Percentiles rank a stretch among this genome's conserved stretches.
These are phyloP conservation scores for Pogonocherus hispidulus DNA, from an alignment of 2,888 invertebrate genomes.

Conservation along the genomic window DNA sequence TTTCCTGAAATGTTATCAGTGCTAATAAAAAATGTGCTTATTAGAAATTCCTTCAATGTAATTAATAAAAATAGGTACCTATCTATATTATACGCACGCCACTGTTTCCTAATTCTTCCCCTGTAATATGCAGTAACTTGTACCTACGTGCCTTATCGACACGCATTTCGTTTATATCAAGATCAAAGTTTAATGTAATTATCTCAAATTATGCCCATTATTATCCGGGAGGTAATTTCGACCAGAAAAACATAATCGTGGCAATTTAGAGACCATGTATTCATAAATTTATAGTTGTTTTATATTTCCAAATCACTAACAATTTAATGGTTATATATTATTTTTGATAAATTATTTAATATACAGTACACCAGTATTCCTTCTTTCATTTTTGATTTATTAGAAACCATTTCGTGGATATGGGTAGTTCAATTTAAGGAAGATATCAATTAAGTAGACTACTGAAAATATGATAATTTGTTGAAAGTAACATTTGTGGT, in stretches of 20 bases:
- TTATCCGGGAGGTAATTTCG: slow-evolving; percentile 8
- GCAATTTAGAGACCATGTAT: background rate
- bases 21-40: too few species aligned
- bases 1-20: too few species aligned
- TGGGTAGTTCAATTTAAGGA: too few species aligned
- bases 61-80: too few species aligned
- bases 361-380: too few species aligned
- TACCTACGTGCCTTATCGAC: slow-evolving; percentile 26
- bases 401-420: too few species aligned
- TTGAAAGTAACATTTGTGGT: too few species aligned
- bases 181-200: slow-evolving; percentile 14
- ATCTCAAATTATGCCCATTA: slow-evolving; percentile 3
- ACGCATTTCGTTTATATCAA: slow-evolving; percentile 8
- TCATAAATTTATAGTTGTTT: background rate
- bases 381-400: too few species aligned
- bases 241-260: background rate
- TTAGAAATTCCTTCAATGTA: too few species aligned
- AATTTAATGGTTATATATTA: background rate
- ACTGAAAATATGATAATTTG: too few species aligned
- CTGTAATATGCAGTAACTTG: background rate
- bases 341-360: background rate
- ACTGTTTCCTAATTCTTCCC: background rate
- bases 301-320: background rate
- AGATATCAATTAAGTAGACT: too few species aligned
- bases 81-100: too few species aligned